Evolutionary conservation across 2,113 vertebrate species (phyloP).

Genomic region (Vicugna pacos): DNA sequence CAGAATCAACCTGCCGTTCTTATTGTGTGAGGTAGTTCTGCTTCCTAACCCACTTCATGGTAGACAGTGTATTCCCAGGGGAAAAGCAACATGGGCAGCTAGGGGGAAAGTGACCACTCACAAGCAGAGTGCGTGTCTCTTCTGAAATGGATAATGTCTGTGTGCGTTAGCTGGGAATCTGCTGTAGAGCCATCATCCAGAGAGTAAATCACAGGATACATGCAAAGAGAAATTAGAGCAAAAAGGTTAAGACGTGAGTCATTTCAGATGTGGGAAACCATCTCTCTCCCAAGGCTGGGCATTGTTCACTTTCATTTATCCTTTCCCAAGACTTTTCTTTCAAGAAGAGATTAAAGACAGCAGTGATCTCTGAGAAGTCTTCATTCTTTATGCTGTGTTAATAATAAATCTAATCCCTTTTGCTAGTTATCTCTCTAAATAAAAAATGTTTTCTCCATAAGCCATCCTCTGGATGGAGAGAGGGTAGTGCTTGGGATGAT

Average conservation of each 20-base stretch:
- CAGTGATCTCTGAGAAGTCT: neutral
- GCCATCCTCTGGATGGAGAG: neutral
- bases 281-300: constrained; percentile 22
- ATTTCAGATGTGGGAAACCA: constrained; percentile 43
- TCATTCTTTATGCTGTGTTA: neutral
- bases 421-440: neutral
- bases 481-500: neutral
- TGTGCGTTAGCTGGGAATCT: neutral
- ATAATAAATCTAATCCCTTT: constrained; percentile 7
- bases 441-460: neutral
- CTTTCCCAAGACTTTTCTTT: constrained; percentile 54
- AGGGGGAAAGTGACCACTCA: neutral
- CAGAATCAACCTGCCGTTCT: neutral
- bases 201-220: neutral
- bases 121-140: neutral
- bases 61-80: neutral
- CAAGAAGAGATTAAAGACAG: constrained; percentile 25
- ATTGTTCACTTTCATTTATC: neutral
- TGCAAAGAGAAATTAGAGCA: neutral
- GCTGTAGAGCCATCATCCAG: neutral
- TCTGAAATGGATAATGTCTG: neutral
- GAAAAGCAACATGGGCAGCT: neutral
- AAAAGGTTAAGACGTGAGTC: constrained; percentile 31
- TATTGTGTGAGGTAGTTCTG: neutral
- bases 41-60: neutral